Evolutionary conservation across 2,888 invertebrate genomes (phyloP), one percentile per base, ranked within the genome.

Genomic region (Brachynemurus nebulosus): DNA sequence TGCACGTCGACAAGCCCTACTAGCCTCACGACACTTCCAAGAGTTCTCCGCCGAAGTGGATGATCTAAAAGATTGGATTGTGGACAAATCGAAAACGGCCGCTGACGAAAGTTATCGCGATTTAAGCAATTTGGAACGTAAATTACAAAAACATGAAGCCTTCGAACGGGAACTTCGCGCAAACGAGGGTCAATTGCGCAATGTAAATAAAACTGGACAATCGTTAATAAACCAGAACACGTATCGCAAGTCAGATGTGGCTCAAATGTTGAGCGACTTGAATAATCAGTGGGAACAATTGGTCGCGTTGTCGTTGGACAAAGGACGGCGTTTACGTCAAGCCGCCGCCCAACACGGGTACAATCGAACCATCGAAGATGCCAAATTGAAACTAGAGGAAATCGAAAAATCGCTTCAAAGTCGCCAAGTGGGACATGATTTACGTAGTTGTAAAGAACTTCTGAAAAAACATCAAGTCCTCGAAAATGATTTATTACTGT

Each of bases 141-240:
- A 95, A 60, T 66, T 93, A 1, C 92, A 95, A 64, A 93, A 93
- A 58, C 97, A 98, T 59, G 90, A 93, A 62, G 95, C 96, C 0
- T 96, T 97, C 59, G 95, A 96, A 57, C 72, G 95, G 1, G 97
- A 98, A 60, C 66, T 98, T 16, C 76, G 88, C 39, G 91, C 96
- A 1, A 97, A 96, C 57, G 92, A 96, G 62, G 91, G 90, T 11
- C 86, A 93, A 56, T 69, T 95, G 8, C 69, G 91, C 40, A 80
- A 82, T 17, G 84, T 93, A 0, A 89, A 86, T 53, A 88, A 88
- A 57, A 69, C 72, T 45, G 86, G 85, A 2, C 76, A 83, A 55
- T 75, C 76, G 1, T 62, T 90, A 48, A 76, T 86, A 46, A 74
- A 75, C 1, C 76, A 79, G 49, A 78, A 78, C 45, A 79, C 81